Conservation (phyloP, 1,140 invertebrate species). For the Caerostris extrusa region DNA sequence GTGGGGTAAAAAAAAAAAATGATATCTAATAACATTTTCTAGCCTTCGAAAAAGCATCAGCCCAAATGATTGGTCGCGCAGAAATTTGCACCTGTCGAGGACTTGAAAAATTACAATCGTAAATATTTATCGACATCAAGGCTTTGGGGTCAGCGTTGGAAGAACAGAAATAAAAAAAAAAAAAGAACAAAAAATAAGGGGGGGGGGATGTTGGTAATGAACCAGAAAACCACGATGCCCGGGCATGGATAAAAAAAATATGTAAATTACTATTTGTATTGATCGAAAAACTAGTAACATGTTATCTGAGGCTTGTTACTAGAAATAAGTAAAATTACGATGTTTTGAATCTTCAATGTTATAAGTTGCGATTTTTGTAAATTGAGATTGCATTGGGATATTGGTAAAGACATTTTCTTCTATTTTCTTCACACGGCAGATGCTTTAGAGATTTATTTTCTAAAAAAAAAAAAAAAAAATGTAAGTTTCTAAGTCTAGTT, state of each 20-base stretch:
- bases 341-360: conserved; percentile 1
- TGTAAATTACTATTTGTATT: conserved; percentile 70
- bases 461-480: too few relatives aligned
- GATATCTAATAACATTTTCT: conserved; percentile 73
- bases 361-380: conserved; percentile 22
- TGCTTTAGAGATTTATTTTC: neutral
- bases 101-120: conserved; percentile 71
- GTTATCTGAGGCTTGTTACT: conserved; percentile 28
- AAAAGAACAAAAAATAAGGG: neutral
- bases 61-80: conserved; percentile 40
- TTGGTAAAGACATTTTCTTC: neutral
- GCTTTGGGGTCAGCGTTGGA: neutral
- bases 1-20: conserved; percentile 49
- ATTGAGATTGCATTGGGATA: conserved; percentile 28
- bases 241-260: neutral
- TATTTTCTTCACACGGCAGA: neutral
- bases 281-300: conserved; percentile 46
- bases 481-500: too few relatives aligned
- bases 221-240: conserved; percentile 1
- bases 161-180: neutral
- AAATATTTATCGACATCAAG: conserved; percentile 71
- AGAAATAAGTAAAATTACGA: conserved; percentile 55
- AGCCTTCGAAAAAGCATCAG: conserved; percentile 67
- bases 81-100: conserved; percentile 73
- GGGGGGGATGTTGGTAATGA: neutral